Base-by-base conservation (phyloP, 2,113 vertebrate species). In the Erpornis zantholeuca region DNA sequence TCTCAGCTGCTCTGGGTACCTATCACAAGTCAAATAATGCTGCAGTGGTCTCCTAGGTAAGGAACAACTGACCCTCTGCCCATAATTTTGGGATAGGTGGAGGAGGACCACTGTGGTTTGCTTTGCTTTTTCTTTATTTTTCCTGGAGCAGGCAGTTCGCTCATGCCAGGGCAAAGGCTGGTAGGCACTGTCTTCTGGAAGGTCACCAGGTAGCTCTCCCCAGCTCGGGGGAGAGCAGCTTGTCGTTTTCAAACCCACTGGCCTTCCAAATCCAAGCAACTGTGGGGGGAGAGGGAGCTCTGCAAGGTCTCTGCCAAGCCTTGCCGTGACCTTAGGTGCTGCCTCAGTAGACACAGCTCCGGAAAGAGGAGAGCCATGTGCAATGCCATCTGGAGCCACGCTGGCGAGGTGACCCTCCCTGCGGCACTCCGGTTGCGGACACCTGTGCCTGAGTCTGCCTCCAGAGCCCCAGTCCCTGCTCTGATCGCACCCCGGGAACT, bases 331-430 rank as follows among this genome's bases (percentile, higher is more conserved):
- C 96, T 97, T 97, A 96, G 96, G 94, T 97, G 95, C 83, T 96
- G 96, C 96, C 96, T 96, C 96, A 97, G 94, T 89, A 82, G 96
- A 81, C 92, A 96, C 3, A 7, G 82, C 92, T 88, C 69, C 1
- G 6, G 69, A 29, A 68, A 68, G 72, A 64, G 80, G 27, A 90
- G 80, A 95, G 94, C 91, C 96, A 97, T 95, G 92, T 97, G 96
- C 28, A 44, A 10, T 86, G 88, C 96, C 96, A 97, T 97, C 96
- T 97, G 96, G 92, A 82, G 60, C 68, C 88, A 95, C 2, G 15
- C 92, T 96, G 94, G 92, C 83, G 88, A 96, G 94, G 86, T 97
- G 96, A 97, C 95, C 95, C 96, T 97, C 92, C 96, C 96, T 96
- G 56, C 31, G 94, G 96, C 96, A 1, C 69, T 94, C 86, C 23